Conservation (phyloP, 2,113 vertebrate genomes). For the Anas platyrhynchos region DNA sequence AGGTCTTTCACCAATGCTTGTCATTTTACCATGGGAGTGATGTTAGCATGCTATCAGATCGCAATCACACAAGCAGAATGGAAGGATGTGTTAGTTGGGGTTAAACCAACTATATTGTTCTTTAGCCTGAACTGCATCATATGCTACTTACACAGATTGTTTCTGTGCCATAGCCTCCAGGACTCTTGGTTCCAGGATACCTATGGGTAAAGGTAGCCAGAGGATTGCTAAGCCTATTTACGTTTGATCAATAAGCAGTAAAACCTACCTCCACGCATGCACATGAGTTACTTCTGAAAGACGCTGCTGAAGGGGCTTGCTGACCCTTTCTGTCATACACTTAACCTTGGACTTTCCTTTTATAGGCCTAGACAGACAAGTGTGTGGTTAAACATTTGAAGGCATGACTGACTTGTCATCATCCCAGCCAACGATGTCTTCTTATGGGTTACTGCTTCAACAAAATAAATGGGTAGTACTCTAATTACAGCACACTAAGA, state of each 20-base stretch:
- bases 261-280: not conserved
- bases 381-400: not conserved
- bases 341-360: not conserved
- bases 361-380: not conserved
- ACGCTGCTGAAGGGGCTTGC: not conserved
- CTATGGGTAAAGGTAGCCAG: not conserved
- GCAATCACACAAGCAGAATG: not conserved
- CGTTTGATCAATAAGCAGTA: not conserved
- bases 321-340: not conserved
- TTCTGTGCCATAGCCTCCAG: not conserved
- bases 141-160: not conserved
- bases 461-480: not conserved
- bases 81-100: not conserved
- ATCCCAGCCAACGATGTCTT: not conserved
- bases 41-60: not conserved
- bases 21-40: fast-evolving
- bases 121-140: not conserved
- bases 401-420: not conserved
- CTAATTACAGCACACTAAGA: not conserved
- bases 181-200: not conserved
- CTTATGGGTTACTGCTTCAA: not conserved
- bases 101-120: not conserved
- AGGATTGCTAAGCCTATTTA: not conserved
- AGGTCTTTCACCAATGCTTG: not conserved
- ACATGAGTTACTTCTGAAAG: not conserved